Evolutionary conservation across 1,140 invertebrate genomes (phyloP).

Genomic region (Zaprionus lachaisei): DNA sequence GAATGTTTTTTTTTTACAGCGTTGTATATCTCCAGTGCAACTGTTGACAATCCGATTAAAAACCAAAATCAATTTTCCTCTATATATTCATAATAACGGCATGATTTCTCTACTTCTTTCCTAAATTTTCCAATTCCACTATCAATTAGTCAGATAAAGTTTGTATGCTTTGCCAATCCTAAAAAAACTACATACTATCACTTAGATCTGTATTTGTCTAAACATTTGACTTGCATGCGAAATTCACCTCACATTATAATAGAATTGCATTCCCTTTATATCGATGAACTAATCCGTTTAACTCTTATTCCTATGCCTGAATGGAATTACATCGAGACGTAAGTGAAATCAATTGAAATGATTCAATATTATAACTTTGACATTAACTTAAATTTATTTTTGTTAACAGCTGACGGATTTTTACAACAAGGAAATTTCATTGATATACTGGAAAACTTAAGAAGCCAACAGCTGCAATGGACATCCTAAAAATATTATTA

Average conservation of each 20-base stretch:
- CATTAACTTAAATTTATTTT: no score
- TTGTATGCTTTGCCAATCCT: conserved; percentile 18
- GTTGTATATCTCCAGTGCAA: conserved; percentile 25
- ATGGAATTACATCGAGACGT: conserved; percentile 8
- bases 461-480: not conserved
- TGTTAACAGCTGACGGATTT: not conserved
- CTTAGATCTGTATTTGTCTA: conserved; percentile 25
- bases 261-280: not conserved
- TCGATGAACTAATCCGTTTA: not conserved
- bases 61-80: conserved; percentile 22
- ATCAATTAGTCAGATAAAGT: conserved; percentile 26
- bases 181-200: conserved; percentile 27
- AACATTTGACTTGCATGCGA: conserved; percentile 30
- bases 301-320: not conserved
- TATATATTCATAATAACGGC: conserved; percentile 48
- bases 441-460: not conserved
- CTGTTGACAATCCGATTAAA: conserved; percentile 46
- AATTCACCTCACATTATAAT: not conserved
- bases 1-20: conserved; percentile 28
- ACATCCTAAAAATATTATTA: not conserved
- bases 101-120: conserved; percentile 54
- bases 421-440: not conserved
- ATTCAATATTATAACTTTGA: not conserved
- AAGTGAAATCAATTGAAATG: not conserved
- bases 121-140: conserved; percentile 47